Evolutionary conservation across 2,888 invertebrate species (phyloP).

Genomic region (Tachina grossa): DNA sequence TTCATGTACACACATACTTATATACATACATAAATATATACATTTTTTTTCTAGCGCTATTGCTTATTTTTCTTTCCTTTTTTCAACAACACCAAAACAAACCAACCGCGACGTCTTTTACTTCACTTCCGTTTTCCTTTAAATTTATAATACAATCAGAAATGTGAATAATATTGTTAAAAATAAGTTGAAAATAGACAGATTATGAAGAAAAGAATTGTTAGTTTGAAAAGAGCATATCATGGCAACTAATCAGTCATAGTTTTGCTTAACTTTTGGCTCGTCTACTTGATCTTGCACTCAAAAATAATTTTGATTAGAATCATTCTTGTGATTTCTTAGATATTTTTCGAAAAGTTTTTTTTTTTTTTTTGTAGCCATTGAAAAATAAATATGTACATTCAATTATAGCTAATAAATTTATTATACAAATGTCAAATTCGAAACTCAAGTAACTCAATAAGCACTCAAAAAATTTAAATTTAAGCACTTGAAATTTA

Average conservation of each 20-base stretch:
- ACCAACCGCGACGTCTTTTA: background rate
- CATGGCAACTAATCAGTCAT: constrained; percentile 23
- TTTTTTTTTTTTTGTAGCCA: background rate
- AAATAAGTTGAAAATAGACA: constrained; percentile 35
- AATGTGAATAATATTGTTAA: background rate
- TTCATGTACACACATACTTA: background rate
- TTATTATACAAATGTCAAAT: background rate
- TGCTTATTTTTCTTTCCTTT: background rate
- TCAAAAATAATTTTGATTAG: constrained; percentile 1
- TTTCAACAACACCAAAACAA: background rate
- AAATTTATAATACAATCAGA: constrained; percentile 15
- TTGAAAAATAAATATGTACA: constrained; percentile 53
- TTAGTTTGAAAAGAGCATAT: background rate
- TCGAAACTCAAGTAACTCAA: too few relatives aligned
- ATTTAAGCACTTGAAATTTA: too few relatives aligned
- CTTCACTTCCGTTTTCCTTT: background rate
- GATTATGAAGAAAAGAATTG: constrained; percentile 4
- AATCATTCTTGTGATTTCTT: constrained; percentile 2
- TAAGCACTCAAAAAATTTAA: too few relatives aligned
- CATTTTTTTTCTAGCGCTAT: background rate
- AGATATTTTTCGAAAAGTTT: background rate
- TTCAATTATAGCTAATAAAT: constrained; percentile 60
- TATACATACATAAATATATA: background rate
- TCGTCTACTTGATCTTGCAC: constrained; percentile 15
- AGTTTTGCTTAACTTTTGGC: constrained; percentile 2